These are phyloP conservation scores for Noctua comes DNA, from an alignment of 2,888 invertebrate genomes.

Conservation along the genomic window DNA sequence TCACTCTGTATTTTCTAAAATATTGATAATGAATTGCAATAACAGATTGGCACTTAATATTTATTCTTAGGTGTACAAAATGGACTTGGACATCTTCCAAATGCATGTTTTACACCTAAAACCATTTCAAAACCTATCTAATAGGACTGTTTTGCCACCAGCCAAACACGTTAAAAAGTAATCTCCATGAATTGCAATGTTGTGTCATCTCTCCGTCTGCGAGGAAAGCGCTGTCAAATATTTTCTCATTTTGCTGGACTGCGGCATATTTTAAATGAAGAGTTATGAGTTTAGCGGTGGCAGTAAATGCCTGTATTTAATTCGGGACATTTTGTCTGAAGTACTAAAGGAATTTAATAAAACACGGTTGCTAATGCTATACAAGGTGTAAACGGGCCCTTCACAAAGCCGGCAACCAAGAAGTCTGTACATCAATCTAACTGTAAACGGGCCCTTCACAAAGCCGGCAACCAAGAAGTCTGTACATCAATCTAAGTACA, in stretches of 20 bases:
- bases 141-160: constrained; percentile 1
- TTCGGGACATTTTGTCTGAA: neutral
- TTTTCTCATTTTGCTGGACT: constrained; percentile 48
- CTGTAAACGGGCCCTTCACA: too few relatives aligned
- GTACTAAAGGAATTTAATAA: constrained; percentile 1
- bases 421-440: neutral
- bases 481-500: too few relatives aligned
- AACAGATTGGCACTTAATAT: neutral
- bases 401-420: neutral
- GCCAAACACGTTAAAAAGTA: constrained; percentile 45
- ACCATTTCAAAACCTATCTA: neutral
- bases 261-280: constrained; percentile 28
- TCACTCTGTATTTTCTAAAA: too few relatives aligned
- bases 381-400: neutral
- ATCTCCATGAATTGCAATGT: constrained; percentile 36
- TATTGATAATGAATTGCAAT: neutral
- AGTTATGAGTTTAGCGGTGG: constrained; percentile 29
- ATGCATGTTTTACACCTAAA: neutral
- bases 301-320: constrained; percentile 20
- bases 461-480: too few relatives aligned
- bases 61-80: neutral
- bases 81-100: neutral
- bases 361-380: neutral
- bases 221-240: constrained; percentile 49
- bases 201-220: constrained; percentile 16